Evolutionary conservation across 2,888 invertebrate genomes (phyloP), one percentile per base, ranked within the genome.

Genomic region (Drosophila dives): DNA sequence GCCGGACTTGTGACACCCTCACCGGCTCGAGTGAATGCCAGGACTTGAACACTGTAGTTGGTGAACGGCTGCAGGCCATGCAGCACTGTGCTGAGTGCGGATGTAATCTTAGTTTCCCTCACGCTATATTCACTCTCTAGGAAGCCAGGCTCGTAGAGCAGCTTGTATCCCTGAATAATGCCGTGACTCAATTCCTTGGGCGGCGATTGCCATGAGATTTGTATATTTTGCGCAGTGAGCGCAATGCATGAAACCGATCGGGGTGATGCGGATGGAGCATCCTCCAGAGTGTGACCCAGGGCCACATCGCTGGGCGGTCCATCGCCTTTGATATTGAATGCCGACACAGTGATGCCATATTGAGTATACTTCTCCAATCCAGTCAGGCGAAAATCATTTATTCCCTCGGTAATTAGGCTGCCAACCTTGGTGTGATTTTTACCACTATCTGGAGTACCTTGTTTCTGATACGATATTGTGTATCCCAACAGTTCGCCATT

Each of bases 301-400:
- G 96, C 94, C 1, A 96, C 95, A 8, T 95, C 94, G 5, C 96
- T 96, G 0, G 95, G 94, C 0, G 97, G 96, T 0, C 97, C 97
- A 51, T 96, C 95, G 0, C 97, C 97, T 40, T 96, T 96, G 1
- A 95, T 95, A 92, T 97, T 97, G 92, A 96, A 97, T 0, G 97
- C 97, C 72, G 96, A 94, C 29, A 97, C 96, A 2, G 96, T 95
- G 11, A 97, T 95, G 64, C 95, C 95, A 92, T 97, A 97, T 59
- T 96, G 95, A 0, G 97, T 97, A 91, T 96, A 97, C 90, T 97
- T 96, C 67, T 95, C 94, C 33, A 97, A 93, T 0, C 95, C 95
- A 6, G 95, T 94, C 38, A 96, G 92, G 33, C 94, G 94, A 55
- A 95, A 94, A 77, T 95, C 95, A 11, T 94, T 94, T 0, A 94